phyloP scores from a whole-genome alignment of 1,140 invertebrate species.

The Hesperophylax magnus region DNA sequence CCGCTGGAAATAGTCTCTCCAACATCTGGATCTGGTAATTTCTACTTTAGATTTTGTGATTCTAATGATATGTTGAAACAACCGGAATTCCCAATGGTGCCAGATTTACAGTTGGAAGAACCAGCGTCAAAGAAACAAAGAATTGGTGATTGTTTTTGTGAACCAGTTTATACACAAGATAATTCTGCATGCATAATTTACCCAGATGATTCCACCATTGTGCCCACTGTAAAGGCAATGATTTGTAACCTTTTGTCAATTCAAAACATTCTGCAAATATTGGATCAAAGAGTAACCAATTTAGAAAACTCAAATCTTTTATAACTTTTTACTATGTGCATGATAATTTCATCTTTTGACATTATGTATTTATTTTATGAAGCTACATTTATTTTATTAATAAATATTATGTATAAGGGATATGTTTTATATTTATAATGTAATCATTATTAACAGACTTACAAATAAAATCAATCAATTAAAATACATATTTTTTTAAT shows the following conservation, averaged over 20 bases:
- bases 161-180: background rate
- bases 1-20: constrained; percentile 42
- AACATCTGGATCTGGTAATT: background rate
- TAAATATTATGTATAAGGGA: too few relatives aligned
- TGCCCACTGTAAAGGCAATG: constrained; percentile 67
- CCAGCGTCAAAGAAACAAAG: constrained; percentile 11
- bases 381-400: too few relatives aligned
- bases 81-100: background rate
- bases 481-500: too few relatives aligned
- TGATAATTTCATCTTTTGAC: too few relatives aligned
- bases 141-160: background rate
- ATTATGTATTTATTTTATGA: too few relatives aligned
- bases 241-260: constrained; percentile 67
- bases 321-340: too few relatives aligned
- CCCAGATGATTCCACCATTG: background rate
- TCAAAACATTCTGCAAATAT: constrained; percentile 66
- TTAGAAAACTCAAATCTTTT: constrained; percentile 59
- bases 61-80: background rate
- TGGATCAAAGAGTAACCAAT: constrained; percentile 66
- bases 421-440: too few relatives aligned
- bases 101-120: background rate
- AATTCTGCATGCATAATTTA: background rate
- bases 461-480: too few relatives aligned
- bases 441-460: too few relatives aligned
- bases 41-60: background rate